A percentile compares a stretch with the other conserved stretches of the same genome.
These are phyloP conservation scores for Rhynchonycteris naso DNA, from an alignment of 2,797 vertebrate species.

Conservation along the genomic window DNA sequence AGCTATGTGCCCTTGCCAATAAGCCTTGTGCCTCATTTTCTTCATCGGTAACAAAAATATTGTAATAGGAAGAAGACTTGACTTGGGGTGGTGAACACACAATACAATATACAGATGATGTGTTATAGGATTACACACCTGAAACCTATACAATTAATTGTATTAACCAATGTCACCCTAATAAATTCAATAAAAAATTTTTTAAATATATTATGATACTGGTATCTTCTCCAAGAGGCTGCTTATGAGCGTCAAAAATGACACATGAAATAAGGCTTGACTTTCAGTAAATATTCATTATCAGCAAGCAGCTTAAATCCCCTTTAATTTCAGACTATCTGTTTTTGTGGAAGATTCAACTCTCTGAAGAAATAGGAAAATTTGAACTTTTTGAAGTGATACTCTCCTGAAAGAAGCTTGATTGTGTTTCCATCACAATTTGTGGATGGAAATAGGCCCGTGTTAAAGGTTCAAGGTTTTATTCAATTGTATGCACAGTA, in stretches of 20 bases:
- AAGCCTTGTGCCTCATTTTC: not conserved
- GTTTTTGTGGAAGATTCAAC: not conserved
- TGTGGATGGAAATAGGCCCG: not conserved
- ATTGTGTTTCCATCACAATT: too few relatives aligned
- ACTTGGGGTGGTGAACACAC: too few relatives aligned
- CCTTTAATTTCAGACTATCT: not conserved
- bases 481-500: not conserved
- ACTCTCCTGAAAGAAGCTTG: not conserved
- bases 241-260: not conserved
- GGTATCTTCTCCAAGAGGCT: not conserved
- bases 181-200: too few relatives aligned
- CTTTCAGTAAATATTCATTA: not conserved
- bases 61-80: not conserved
- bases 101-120: too few relatives aligned
- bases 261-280: not conserved
- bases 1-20: not conserved
- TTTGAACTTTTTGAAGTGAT: not conserved
- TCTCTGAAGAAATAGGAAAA: not conserved
- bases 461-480: conserved; percentile 39
- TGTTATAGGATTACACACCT: too few relatives aligned
- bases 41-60: not conserved
- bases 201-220: not conserved
- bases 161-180: too few relatives aligned
- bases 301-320: not conserved
- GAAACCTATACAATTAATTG: too few relatives aligned